Evolutionary conservation across 2,113 vertebrate genomes (phyloP), one percentile per base, ranked within the genome.

Genomic region (Chauna torquata): DNA sequence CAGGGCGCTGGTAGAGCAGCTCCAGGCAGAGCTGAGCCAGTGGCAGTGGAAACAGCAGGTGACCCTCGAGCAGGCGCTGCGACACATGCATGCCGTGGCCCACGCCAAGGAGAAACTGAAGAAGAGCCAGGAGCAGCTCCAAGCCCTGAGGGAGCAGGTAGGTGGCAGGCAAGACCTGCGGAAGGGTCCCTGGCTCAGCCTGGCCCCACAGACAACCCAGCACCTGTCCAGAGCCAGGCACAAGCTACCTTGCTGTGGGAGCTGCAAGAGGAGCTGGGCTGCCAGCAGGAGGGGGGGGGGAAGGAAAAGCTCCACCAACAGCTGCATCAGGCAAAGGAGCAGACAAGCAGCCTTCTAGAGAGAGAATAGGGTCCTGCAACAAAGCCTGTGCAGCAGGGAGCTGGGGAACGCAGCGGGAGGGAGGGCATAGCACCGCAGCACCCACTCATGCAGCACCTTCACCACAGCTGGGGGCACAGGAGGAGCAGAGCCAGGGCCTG

Each of bases 121-220:
- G 27, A 81, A 82, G n/a, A 93, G 93, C 75, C 94, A 82, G 57
- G 93, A 98, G 11, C 82, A 38, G 23, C 20, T 96, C 55, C 96
- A 79, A 47, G 65, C 34, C 8, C 42, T 97, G 79, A 96, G 97
- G 44, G 91, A 97, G 52, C 97, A 98, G 98, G 98, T 98, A 81
- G 23, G 83, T 9, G 52, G 17, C 3, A 2, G 44, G 52, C 18
- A 34, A 49, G 40, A 40, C 47, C 38, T 28, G 38, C 34, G 19
- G 19, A 5, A 8, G 24, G 18, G 34, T 30, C 23, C 16, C 42
- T 36, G 14, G 3, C 0, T 16, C 57, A 65, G 36, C 74, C 17
- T 36, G 14, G 25, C 5, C 17, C 47, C 25, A 3, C 4, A 25
- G 54, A 11, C 19, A 47, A n/a, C 8, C 20, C 30, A 19, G 52